Evolutionary conservation across 2,797 vertebrate species (phyloP), one percentile per base, ranked within the genome.

Genomic region (Columba guinea): DNA sequence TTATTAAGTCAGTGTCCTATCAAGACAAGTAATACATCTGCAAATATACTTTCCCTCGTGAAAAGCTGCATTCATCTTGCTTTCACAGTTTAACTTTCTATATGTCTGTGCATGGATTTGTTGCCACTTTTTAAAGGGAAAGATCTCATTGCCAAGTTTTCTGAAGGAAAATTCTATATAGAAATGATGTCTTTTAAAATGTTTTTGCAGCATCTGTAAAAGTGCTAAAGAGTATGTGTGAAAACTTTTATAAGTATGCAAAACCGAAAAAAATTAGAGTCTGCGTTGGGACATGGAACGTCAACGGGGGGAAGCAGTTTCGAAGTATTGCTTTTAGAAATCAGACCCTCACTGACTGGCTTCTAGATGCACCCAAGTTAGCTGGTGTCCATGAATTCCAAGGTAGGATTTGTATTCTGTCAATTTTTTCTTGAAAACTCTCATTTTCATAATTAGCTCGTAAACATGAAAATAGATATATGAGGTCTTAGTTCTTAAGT

Each of bases 251-350:
- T 74, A 99, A 99, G 97, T 99, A 99, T 88, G 99, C 99, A 9
- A 98, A 97, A 76, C 99, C 99, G 11, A 99, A 98, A 96, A 98
- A 99, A 94, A 98, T 99, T 81, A 97, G 99, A 5, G 99, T 99
- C 52, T 98, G 99, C 8, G 98, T 99, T 1, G 99, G 99, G 59
- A 99, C 99, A 0, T 99, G 99, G 99, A 99, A 99, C 0, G 99
- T 99, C 48, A 99, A 99, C 1, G 99, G 99, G 0, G 99, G 99
- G 19, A 99, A 99, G 97, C 99, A 99, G 93, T 99, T 99, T 92
- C 98, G 99, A 92, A 99, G 99, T 89, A 99, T 99, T 60, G 99
- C 99, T 34, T 99, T 99, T 97, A 98, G 99, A 96, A 99, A 99
- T 95, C 99, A 99, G 96, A 99, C 99, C 0, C 99, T 99, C 69